A percentile compares a stretch with the other conserved stretches of the same genome.
These are phyloP conservation scores for Euzophera pinguis DNA, from an alignment of 2,888 invertebrate species.

Conservation along the genomic window DNA sequence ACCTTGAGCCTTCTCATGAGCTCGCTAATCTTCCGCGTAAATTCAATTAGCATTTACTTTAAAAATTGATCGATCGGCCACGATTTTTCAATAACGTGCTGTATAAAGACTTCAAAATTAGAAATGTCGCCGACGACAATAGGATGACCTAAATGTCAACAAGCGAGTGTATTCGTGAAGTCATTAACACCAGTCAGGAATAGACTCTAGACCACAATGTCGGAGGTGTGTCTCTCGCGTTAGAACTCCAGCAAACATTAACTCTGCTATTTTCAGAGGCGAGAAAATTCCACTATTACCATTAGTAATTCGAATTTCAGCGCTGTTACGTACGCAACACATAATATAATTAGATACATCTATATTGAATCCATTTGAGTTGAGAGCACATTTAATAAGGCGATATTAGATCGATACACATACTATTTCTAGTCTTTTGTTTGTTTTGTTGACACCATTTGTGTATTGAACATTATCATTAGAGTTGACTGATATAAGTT, in stretches of 20 bases:
- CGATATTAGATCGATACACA: slow-evolving; percentile 1
- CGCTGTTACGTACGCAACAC: not conserved
- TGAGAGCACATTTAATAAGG: not conserved
- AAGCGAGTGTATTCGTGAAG: slow-evolving; percentile 44
- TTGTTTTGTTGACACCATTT: not conserved
- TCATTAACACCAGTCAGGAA: slow-evolving; percentile 65
- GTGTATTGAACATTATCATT: slow-evolving; percentile 1
- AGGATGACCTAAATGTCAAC: slow-evolving; percentile 66
- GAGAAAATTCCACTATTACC: slow-evolving; percentile 37
- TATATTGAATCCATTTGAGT: slow-evolving; percentile 9
- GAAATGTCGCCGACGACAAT: slow-evolving; percentile 39
- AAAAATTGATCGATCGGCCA: not conserved
- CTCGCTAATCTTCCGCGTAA: too few species aligned
- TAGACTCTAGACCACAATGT: slow-evolving; percentile 37
- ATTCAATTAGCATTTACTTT: not conserved
- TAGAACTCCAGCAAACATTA: slow-evolving; percentile 28
- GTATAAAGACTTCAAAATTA: slow-evolving; percentile 14
- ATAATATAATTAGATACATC: slow-evolving; percentile 8
- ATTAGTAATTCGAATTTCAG: slow-evolving; percentile 8
- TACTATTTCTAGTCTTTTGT: slow-evolving; percentile 1
- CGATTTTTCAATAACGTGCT: not conserved
- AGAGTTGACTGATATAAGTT: not conserved
- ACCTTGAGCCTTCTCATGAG: too few species aligned
- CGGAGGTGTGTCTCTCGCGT: slow-evolving; percentile 34
- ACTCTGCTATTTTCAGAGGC: slow-evolving; percentile 38